These are phyloP conservation scores for Arnoldichthys spilopterus DNA, from an alignment of 2,797 vertebrate species.

Conservation along the genomic window DNA sequence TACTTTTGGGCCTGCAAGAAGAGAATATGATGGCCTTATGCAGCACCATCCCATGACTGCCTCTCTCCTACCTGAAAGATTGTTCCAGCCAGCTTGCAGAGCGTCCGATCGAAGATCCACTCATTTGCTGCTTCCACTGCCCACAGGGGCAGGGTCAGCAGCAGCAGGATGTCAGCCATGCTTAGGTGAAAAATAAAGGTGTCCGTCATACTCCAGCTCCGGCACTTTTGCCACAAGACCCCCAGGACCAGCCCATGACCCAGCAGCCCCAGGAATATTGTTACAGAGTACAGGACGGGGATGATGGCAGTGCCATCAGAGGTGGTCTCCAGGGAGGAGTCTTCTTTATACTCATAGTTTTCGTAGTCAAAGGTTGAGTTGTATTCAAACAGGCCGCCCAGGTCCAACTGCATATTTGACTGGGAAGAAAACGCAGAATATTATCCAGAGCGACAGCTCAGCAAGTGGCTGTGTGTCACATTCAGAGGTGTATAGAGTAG, in stretches of 20 bases:
- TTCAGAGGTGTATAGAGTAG: no score
- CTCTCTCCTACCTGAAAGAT: constrained; percentile 78
- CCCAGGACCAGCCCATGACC: constrained; percentile 70
- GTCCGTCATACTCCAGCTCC: constrained; percentile 78
- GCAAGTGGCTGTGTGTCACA: no score
- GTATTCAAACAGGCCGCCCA: constrained; percentile 63
- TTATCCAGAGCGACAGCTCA: neutral
- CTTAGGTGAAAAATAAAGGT: constrained; percentile 85
- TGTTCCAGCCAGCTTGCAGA: constrained; percentile 83
- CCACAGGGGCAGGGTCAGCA: constrained; percentile 84
- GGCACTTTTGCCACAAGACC: constrained; percentile 72
- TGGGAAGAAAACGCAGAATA: constrained; percentile 9
- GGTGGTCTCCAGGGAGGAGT: neutral
- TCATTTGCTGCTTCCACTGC: constrained; percentile 68
- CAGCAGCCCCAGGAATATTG: constrained; percentile 74
- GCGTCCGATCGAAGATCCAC: constrained; percentile 78
- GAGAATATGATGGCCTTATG: no score
- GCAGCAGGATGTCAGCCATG: constrained; percentile 78
- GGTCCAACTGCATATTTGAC: constrained; percentile 42
- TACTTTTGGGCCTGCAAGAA: no score
- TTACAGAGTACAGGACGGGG: constrained; percentile 72
- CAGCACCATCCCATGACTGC: neutral
- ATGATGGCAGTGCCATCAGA: constrained; percentile 64
- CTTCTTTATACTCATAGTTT: constrained; percentile 53
- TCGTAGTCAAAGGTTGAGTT: constrained; percentile 60